phyloP scores from a whole-genome alignment of 1,140 invertebrate genomes.

The Cherax destructor region DNA sequence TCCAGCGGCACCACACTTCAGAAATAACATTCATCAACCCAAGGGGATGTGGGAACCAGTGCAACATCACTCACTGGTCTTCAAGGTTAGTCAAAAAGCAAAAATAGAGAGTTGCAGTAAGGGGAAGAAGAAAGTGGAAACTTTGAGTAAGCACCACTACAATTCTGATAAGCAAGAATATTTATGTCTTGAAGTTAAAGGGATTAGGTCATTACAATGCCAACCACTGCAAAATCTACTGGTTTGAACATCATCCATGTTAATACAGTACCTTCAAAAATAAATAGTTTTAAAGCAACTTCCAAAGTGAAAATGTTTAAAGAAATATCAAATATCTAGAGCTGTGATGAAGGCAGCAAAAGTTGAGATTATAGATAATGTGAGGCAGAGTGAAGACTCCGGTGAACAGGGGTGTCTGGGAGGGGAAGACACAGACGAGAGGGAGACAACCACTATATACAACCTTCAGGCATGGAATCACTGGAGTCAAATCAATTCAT shows the following conservation, averaged over 20 bases:
- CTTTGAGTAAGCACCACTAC: constrained; percentile 22
- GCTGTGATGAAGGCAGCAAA: not conserved
- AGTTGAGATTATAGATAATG: not conserved
- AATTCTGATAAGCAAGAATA: constrained; percentile 2
- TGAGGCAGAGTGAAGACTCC: not conserved
- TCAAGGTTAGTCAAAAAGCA: constrained; percentile 19
- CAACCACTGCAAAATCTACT: constrained; percentile 17
- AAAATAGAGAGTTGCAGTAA: constrained; percentile 15
- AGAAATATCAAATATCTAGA: not conserved
- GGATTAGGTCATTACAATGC: not conserved
- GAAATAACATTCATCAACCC: constrained; percentile 26
- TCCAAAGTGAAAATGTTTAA: not conserved
- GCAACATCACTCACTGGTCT: constrained; percentile 27
- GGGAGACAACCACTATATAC: constrained; percentile 60
- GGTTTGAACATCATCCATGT: constrained; percentile 6
- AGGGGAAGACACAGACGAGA: constrained; percentile 12
- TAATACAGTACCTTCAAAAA: not conserved
- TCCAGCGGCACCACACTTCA: not conserved
- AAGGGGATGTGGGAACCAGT: constrained; percentile 15
- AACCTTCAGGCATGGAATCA: constrained; percentile 60
- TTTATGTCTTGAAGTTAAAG: not conserved
- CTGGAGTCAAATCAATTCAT: constrained; percentile 31
- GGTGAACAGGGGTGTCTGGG: not conserved
- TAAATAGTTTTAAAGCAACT: not conserved
- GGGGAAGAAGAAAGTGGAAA: not conserved